These are phyloP conservation scores for Hypocryptadius cinnamomeus DNA, from an alignment of 2,113 vertebrate genomes.

Conservation along the genomic window DNA sequence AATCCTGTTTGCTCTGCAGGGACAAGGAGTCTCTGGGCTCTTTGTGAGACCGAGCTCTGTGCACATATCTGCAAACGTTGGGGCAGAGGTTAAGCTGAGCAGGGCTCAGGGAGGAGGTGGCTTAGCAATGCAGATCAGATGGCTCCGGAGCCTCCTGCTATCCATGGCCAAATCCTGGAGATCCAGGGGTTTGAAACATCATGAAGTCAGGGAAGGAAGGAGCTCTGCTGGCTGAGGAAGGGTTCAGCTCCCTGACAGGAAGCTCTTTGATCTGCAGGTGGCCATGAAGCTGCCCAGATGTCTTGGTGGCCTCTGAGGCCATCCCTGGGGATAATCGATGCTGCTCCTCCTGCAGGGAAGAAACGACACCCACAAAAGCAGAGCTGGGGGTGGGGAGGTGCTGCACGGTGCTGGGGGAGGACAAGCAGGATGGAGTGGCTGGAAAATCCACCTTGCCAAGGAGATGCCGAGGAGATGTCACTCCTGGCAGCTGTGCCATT, in stretches of 20 bases:
- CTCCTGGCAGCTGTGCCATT: background rate
- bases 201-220: background rate
- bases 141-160: background rate
- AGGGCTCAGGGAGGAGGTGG: background rate
- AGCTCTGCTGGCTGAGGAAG: background rate
- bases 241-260: background rate
- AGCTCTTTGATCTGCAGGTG: background rate
- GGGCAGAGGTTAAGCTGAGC: slow-evolving; percentile 15
- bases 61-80: background rate
- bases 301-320: background rate
- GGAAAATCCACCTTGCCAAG: background rate
- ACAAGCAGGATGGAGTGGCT: rapidly evolving
- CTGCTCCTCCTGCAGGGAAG: background rate
- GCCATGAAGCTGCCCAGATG: background rate
- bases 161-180: background rate
- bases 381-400: background rate
- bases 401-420: background rate
- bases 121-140: background rate
- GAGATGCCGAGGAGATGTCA: background rate
- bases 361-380: rapidly evolving
- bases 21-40: background rate
- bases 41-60: background rate
- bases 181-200: background rate
- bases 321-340: background rate
- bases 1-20: background rate